Evolutionary conservation across 2,113 vertebrate species (phyloP).

Genomic region (Lepus timidus): DNA sequence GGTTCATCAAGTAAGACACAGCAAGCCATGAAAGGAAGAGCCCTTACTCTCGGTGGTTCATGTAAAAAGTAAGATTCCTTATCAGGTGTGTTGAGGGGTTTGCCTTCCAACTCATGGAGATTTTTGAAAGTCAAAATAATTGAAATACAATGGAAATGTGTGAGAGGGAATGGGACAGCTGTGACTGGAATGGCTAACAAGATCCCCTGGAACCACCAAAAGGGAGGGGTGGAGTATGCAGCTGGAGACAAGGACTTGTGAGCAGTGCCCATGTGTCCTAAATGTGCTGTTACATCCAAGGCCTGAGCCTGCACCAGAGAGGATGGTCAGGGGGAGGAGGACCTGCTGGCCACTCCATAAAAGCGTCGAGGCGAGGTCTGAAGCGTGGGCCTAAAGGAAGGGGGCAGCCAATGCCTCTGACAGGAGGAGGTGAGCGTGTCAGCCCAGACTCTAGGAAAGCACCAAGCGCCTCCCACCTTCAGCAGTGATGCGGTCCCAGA

Average conservation of each 20-base stretch:
- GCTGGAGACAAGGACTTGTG: not conserved
- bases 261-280: not conserved
- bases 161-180: not conserved
- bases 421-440: not conserved
- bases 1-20: conserved; percentile 11
- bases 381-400: not conserved
- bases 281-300: not conserved
- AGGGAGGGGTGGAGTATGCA: not conserved
- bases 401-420: not conserved
- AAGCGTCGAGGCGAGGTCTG: not conserved
- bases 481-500: not conserved
- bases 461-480: too few species aligned
- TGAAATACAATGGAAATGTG: conserved; percentile 24
- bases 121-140: not conserved
- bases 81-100: not conserved
- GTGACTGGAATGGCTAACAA: not conserved
- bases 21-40: not conserved
- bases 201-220: not conserved
- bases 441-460: too few species aligned
- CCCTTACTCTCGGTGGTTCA: conserved; percentile 10
- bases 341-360: accelerated
- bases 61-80: not conserved
- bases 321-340: not conserved
- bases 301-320: too few species aligned
- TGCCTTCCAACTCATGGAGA: not conserved